Percentiles rank a stretch among this genome's conserved stretches.
Evolutionary conservation across 2,888 invertebrate genomes (phyloP).

Genomic region (Drosophila fungiperda): DNA sequence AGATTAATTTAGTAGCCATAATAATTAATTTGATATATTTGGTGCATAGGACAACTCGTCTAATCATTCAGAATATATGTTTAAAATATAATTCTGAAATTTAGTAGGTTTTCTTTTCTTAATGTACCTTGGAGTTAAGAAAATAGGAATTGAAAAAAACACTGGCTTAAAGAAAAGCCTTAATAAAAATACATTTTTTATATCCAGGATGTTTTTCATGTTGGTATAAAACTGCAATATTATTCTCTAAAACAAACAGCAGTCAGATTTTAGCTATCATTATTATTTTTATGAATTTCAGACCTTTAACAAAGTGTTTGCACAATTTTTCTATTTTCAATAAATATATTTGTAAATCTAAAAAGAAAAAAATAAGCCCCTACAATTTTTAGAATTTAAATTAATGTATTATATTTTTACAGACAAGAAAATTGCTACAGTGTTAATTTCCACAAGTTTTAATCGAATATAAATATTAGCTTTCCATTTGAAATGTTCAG

Average conservation of each 20-base stretch:
- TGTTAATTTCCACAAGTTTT: background rate
- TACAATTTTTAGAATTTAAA: background rate
- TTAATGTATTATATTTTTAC: too few species aligned
- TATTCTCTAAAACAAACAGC: background rate
- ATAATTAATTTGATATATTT: background rate
- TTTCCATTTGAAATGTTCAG: background rate
- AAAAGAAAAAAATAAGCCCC: background rate
- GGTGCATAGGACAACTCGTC: too few species aligned
- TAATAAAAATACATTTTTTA: background rate
- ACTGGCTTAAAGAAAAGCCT: background rate
- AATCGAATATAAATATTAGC: background rate
- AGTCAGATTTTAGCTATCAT: background rate
- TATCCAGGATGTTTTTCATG: background rate
- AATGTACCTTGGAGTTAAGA: background rate
- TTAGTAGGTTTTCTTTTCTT: background rate
- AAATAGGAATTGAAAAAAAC: fast-evolving
- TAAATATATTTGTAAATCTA: background rate
- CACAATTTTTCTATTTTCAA: background rate
- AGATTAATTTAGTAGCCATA: background rate
- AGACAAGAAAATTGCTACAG: too few species aligned
- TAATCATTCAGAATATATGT: background rate
- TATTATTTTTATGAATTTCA: background rate
- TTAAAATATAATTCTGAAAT: background rate
- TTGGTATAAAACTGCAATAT: background rate
- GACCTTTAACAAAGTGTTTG: background rate